Conservation (phyloP, 2,113 vertebrate species). For the Zapornia atra region DNA sequence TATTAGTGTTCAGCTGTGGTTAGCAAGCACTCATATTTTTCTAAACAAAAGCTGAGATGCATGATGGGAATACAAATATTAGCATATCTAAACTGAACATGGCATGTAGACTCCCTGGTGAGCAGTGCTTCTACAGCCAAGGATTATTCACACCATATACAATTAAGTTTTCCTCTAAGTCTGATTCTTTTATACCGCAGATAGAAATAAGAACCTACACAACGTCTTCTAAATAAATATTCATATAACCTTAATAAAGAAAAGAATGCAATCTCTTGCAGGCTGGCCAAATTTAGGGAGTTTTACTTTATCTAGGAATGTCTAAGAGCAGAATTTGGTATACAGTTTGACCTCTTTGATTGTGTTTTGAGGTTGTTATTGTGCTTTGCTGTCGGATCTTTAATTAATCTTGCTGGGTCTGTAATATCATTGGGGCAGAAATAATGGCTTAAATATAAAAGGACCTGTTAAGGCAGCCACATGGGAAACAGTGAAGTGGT, state of each 20-base stretch:
- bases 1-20: background rate
- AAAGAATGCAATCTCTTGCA: background rate
- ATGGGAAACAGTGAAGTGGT: conserved; percentile 36
- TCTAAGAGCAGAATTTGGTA: background rate
- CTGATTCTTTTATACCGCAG: conserved; percentile 31
- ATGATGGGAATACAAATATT: conserved; percentile 61
- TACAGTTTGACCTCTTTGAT: background rate
- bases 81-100: conserved; percentile 51
- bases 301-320: conserved; percentile 15
- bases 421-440: conserved; percentile 40
- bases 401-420: background rate
- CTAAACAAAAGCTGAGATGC: conserved; percentile 23
- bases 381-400: conserved; percentile 23
- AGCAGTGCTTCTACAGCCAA: conserved; percentile 28
- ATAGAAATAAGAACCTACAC: conserved; percentile 42
- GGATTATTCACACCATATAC: conserved; percentile 58
- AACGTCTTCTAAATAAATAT: conserved; percentile 36
- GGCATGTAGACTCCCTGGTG: conserved; percentile 45
- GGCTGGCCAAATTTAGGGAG: background rate
- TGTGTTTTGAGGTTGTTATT: conserved; percentile 11
- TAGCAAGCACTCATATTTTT: conserved; percentile 11
- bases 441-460: conserved; percentile 44
- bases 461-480: conserved; percentile 39
- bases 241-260: background rate
- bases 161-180: conserved; percentile 54